Evolutionary conservation across 2,113 vertebrate species (phyloP).

Genomic region (Diglossa brunneiventris): DNA sequence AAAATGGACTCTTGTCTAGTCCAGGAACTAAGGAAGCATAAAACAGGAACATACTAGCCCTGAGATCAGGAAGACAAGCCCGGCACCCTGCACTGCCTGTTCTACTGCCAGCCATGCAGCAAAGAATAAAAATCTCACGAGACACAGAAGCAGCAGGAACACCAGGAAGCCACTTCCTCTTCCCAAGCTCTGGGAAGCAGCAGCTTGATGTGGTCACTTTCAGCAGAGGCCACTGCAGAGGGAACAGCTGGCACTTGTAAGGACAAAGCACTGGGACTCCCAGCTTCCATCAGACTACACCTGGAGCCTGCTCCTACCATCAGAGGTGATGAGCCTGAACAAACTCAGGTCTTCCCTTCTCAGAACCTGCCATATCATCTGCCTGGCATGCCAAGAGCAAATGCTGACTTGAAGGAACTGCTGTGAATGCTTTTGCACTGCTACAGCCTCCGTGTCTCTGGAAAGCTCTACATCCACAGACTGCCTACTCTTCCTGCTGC

Average conservation of each 20-base stretch:
- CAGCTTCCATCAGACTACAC: not conserved
- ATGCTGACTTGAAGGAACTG: not conserved
- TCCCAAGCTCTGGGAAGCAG: not conserved
- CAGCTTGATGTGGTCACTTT: fast-evolving
- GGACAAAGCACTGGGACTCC: not conserved
- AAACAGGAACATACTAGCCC: not conserved
- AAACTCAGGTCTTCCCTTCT: not conserved
- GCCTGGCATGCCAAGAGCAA: not conserved
- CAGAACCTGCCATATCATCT: fast-evolving
- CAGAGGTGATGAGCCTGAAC: not conserved
- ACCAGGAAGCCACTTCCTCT: not conserved
- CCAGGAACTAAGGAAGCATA: not conserved
- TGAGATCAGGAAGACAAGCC: not conserved
- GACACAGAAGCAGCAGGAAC: not conserved
- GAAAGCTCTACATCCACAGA: not conserved
- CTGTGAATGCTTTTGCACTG: not conserved
- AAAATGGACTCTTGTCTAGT: not conserved
- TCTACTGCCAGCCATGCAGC: not conserved
- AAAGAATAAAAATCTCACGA: not conserved
- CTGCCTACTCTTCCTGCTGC: not conserved
- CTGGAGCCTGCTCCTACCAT: not conserved
- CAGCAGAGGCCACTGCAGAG: not conserved
- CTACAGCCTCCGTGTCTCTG: not conserved
- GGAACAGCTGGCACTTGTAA: not conserved
- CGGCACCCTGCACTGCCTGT: not conserved